phyloP scores from a whole-genome alignment of 2,797 vertebrate genomes.

The Meda fulgida region DNA sequence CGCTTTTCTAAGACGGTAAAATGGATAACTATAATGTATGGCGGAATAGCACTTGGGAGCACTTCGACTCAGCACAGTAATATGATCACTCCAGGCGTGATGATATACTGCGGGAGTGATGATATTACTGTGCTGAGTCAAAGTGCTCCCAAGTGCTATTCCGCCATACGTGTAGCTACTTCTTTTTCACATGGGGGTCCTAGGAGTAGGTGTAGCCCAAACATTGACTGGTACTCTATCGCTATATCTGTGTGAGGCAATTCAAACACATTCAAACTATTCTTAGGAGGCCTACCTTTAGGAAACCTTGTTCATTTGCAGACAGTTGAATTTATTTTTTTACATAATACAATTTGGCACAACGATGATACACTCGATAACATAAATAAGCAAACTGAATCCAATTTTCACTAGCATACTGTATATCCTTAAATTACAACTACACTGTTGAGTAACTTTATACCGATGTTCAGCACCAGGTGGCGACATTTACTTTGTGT shows the following conservation, averaged over 20 bases:
- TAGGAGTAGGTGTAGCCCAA: neutral
- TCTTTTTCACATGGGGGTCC: neutral
- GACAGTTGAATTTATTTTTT: neutral
- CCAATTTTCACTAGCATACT: neutral
- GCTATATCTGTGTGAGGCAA: neutral
- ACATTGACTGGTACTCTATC: neutral
- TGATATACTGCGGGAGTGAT: too few species aligned
- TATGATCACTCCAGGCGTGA: too few species aligned
- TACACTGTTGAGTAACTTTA: neutral
- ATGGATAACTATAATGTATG: too few species aligned
- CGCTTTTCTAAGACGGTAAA: too few species aligned
- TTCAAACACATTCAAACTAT: neutral
- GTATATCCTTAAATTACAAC: neutral
- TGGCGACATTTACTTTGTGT: neutral
- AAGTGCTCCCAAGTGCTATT: too few species aligned
- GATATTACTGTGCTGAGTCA: too few species aligned
- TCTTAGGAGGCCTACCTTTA: neutral
- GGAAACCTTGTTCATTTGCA: neutral
- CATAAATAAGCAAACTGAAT: too few species aligned
- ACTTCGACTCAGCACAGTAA: too few species aligned
- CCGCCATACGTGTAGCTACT: too few species aligned
- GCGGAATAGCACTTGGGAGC: too few species aligned
- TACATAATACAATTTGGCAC: neutral
- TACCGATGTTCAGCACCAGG: neutral
- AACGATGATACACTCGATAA: neutral